phyloP scores from a whole-genome alignment of 2,113 vertebrate species.

The Sterrhoptilus dennistouni region DNA sequence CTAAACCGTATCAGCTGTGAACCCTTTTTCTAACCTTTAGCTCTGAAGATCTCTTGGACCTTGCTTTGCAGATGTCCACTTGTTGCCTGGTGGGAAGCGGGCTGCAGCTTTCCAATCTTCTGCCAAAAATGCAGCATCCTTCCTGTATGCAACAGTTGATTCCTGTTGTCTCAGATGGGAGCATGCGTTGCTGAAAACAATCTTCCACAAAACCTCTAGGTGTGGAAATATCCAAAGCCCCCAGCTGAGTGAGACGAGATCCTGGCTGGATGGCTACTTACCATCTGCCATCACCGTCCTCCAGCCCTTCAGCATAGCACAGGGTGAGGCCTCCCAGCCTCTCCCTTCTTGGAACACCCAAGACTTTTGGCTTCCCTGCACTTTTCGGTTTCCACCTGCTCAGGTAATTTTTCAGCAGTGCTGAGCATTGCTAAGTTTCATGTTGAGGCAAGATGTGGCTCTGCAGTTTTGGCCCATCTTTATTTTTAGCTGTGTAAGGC shows the following conservation, averaged over 20 bases:
- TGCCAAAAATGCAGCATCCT: neutral
- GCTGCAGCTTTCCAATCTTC: neutral
- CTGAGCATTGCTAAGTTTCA: neutral
- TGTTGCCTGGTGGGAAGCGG: neutral
- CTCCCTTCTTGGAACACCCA: neutral
- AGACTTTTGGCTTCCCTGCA: neutral
- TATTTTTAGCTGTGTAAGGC: slow-evolving; percentile 26
- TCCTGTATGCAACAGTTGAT: neutral
- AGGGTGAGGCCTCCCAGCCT: neutral
- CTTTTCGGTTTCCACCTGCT: neutral
- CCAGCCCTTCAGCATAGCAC: neutral
- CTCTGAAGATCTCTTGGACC: neutral
- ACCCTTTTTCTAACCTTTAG: neutral
- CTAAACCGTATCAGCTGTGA: neutral
- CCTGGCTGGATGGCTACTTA: neutral
- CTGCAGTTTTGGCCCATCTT: slow-evolving; percentile 17
- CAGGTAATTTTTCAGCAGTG: neutral
- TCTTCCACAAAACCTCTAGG: fast-evolving
- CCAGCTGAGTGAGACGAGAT: neutral
- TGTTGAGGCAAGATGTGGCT: neutral
- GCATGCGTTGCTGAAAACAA: fast-evolving
- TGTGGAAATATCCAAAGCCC: neutral
- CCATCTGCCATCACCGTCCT: neutral
- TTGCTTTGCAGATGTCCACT: neutral
- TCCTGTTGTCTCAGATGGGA: neutral